phyloP scores from a whole-genome alignment of 2,797 vertebrate species.

The Labroides dimidiatus region DNA sequence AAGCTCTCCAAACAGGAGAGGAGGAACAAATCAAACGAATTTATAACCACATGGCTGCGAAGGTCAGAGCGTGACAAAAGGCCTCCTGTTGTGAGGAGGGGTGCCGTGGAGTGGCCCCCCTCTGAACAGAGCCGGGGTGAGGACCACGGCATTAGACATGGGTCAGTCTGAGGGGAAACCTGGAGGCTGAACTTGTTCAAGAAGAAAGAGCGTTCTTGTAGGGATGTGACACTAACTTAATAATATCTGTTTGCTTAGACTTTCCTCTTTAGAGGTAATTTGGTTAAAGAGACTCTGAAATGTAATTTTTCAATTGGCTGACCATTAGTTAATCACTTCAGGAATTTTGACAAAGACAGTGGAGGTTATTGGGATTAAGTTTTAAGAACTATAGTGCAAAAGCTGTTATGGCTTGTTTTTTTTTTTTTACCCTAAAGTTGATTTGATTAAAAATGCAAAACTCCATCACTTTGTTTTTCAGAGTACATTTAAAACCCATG shows the following conservation, averaged over 20 bases:
- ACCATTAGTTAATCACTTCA: conserved; percentile 3
- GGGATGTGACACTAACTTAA: conserved; percentile 52
- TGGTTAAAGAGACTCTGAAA: background rate
- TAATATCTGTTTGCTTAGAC: conserved; percentile 43
- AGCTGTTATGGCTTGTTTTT: no score
- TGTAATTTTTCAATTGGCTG: conserved; percentile 19
- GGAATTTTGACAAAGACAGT: background rate
- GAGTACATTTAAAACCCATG: no score
- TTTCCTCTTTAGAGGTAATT: conserved; percentile 39
- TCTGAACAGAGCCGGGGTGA: conserved; percentile 53
- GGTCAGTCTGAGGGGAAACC: conserved; percentile 67
- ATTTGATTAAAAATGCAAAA: no score
- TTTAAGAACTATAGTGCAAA: no score
- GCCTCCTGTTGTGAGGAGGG: conserved; percentile 81
- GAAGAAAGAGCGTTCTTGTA: conserved; percentile 63
- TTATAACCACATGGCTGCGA: conserved; percentile 74
- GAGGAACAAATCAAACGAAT: conserved; percentile 82
- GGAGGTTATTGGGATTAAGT: background rate
- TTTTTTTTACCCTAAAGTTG: no score
- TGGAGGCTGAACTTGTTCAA: conserved; percentile 36
- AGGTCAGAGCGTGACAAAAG: conserved; percentile 81
- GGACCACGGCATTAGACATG: conserved; percentile 74
- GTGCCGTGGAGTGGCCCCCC: conserved; percentile 63
- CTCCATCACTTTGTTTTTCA: no score
- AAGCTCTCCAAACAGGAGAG: conserved; percentile 68